Conservation (phyloP, 1,140 invertebrate genomes). For the Sesamia nonagrioides region DNA sequence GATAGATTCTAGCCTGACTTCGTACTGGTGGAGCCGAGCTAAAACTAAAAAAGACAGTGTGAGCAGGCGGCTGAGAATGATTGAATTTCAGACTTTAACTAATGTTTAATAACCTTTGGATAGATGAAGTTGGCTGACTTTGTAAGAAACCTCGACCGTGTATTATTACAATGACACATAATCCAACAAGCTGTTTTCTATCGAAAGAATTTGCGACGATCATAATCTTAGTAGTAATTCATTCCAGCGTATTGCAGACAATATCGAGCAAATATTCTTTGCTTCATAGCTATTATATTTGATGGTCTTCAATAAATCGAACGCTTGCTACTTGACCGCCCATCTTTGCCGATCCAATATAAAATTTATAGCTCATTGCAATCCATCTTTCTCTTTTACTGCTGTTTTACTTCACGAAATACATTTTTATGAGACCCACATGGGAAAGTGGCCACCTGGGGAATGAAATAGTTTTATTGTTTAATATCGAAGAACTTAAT, state of each 20-base stretch:
- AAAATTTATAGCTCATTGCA: constrained; percentile 7
- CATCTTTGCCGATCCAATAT: background rate
- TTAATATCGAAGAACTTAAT: background rate
- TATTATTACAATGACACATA: no score
- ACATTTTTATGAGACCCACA: background rate
- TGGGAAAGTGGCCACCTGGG: constrained; percentile 8
- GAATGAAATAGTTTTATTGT: constrained; percentile 6
- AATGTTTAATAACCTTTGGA: no score
- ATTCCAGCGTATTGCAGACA: background rate
- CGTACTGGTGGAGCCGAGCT: no score
- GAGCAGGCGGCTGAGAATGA: no score
- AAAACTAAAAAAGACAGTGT: no score
- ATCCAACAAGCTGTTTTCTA: no score
- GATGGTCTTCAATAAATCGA: constrained; percentile 10
- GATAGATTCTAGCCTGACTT: no score
- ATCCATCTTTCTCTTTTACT: constrained; percentile 1
- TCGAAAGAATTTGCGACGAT: no score
- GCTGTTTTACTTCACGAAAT: constrained; percentile 11
- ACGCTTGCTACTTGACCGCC: background rate
- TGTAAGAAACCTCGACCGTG: no score
- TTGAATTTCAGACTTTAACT: no score
- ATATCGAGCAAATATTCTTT: background rate
- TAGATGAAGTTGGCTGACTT: no score
- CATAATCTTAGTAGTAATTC: background rate
- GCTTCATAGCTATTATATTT: background rate